A percentile compares a stretch with the other conserved stretches of the same genome.
These are phyloP conservation scores for Sceloporus tristichus DNA, from an alignment of 2,113 vertebrate genomes.

Conservation along the genomic window DNA sequence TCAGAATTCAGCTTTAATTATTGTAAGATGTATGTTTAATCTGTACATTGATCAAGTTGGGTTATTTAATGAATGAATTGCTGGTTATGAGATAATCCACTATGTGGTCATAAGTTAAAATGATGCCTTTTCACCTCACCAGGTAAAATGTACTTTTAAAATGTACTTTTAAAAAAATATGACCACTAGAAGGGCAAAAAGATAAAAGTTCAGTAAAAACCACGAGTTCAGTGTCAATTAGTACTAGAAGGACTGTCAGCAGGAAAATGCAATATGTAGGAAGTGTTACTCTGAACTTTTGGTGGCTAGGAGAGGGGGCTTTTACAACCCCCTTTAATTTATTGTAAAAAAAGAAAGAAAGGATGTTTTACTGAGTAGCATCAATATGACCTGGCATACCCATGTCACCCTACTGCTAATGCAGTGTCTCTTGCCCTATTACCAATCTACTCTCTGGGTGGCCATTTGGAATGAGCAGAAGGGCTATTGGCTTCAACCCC, in stretches of 20 bases:
- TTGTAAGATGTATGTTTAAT: not conserved
- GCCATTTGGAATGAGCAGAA: not conserved
- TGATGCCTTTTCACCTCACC: not conserved
- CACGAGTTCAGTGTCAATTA: not conserved
- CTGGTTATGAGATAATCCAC: too few relatives aligned
- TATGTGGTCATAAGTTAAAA: not conserved
- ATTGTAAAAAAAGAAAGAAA: too few relatives aligned
- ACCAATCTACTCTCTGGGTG: too few relatives aligned
- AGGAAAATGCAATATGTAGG: not conserved
- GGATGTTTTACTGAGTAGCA: too few relatives aligned
- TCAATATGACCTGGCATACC: too few relatives aligned
- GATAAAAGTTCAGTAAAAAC: not conserved
- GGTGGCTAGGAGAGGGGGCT: not conserved
- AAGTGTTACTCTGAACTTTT: not conserved
- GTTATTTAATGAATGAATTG: too few relatives aligned
- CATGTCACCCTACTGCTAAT: too few relatives aligned
- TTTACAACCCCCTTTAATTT: too few relatives aligned
- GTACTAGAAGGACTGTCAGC: not conserved
- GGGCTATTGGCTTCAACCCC: not conserved
- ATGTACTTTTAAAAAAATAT: not conserved
- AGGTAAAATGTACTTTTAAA: not conserved
- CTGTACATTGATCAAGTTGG: not conserved
- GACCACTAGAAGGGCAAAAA: too few relatives aligned
- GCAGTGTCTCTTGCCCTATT: too few relatives aligned
- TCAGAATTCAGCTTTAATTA: not conserved